Evolutionary conservation across 2,888 invertebrate species (phyloP).

Genomic region (Altica lythri): DNA sequence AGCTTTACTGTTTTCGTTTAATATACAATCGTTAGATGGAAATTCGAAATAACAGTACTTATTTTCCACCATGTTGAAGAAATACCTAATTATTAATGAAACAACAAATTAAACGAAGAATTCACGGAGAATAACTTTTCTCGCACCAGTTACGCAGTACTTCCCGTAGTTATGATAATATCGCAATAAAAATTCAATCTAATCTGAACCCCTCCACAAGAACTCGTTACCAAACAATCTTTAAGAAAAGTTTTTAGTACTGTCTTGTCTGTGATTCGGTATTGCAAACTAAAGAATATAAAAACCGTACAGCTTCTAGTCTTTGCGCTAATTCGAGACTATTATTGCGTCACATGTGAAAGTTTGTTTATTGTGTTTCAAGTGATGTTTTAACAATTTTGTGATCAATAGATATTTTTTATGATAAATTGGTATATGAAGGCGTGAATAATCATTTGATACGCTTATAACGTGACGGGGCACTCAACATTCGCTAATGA

Average conservation of each 20-base stretch:
- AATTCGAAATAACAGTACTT: too few species aligned
- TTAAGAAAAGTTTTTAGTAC: constrained; percentile 20
- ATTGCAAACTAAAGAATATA: constrained; percentile 25
- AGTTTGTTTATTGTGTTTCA: constrained; percentile 19
- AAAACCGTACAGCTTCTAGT: constrained; percentile 3
- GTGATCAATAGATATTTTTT: constrained; percentile 9
- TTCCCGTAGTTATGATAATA: constrained; percentile 35
- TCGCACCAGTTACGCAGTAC: constrained; percentile 45
- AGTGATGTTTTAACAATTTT: neutral
- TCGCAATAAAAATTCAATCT: constrained; percentile 30
- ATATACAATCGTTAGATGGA: too few species aligned
- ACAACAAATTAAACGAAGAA: constrained; percentile 33
- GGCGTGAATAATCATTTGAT: neutral
- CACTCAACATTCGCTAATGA: too few species aligned
- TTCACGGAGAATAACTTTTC: constrained; percentile 34
- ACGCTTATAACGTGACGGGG: neutral
- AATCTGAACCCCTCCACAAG: constrained; percentile 27
- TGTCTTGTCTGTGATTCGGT: constrained; percentile 18
- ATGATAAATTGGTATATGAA: constrained; percentile 1
- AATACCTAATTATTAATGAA: constrained; percentile 24
- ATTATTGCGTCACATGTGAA: constrained; percentile 25
- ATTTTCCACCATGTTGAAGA: neutral
- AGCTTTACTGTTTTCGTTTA: too few species aligned
- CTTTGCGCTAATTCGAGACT: neutral
- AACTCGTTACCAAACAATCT: constrained; percentile 31